A percentile compares a stretch with the other conserved stretches of the same genome.
Conservation (phyloP, 2,113 vertebrate genomes). For the Ailurus styani region DNA sequence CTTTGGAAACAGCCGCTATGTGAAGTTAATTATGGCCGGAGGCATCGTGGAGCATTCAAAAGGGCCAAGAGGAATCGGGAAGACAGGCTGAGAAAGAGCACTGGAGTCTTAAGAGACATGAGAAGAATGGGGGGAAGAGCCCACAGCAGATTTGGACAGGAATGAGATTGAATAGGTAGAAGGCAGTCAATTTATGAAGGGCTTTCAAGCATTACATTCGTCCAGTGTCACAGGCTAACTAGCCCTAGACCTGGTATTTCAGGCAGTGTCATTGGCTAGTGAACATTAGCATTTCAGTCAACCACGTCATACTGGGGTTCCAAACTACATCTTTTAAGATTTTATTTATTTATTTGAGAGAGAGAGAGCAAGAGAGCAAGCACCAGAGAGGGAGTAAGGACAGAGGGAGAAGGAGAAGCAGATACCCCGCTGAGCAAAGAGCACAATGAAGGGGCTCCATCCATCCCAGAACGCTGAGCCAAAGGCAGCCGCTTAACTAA, state of each 20-base stretch:
- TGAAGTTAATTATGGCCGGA: not conserved
- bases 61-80: not conserved
- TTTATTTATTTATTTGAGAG: not conserved
- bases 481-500: not conserved
- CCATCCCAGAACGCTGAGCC: not conserved
- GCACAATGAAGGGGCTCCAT: not conserved
- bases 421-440: not conserved
- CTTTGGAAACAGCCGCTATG: not conserved
- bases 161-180: not conserved
- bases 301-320: not conserved
- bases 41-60: not conserved
- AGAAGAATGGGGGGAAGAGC: not conserved
- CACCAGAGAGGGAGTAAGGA: too few relatives aligned
- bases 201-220: not conserved
- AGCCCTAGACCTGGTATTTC: not conserved
- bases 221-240: not conserved
- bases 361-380: not conserved
- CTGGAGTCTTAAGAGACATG: not conserved
- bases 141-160: not conserved
- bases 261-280: not conserved
- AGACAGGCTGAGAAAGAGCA: not conserved
- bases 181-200: not conserved
- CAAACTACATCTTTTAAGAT: not conserved
- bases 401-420: not conserved
- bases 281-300: not conserved